Conservation (phyloP, 2,113 vertebrate species). For the Myotis brandtii region DNA sequence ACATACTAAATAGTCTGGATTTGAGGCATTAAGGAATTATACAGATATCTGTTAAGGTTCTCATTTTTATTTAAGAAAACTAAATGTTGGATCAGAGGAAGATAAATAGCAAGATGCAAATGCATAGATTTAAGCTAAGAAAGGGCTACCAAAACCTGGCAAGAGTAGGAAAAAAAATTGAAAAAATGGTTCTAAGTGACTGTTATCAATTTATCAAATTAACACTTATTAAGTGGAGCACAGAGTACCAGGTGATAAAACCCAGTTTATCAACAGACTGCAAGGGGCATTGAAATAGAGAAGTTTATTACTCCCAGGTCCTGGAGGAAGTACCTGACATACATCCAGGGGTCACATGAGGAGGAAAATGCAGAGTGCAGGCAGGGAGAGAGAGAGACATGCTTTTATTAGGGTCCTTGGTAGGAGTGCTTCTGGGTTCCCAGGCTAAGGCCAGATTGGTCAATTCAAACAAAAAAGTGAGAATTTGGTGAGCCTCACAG, state of each 20-base stretch:
- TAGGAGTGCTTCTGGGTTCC: neutral
- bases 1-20: neutral
- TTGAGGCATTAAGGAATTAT: neutral
- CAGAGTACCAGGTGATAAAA: neutral
- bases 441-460: neutral
- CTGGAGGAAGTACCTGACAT: neutral
- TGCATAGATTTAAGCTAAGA: neutral
- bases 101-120: neutral
- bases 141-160: neutral
- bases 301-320: neutral
- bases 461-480: neutral
- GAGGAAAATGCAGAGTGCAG: neutral
- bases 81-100: neutral
- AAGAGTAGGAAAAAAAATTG: neutral
- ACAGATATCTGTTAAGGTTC: neutral
- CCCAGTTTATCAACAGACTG: neutral
- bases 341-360: neutral
- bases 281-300: neutral
- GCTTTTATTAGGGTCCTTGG: neutral
- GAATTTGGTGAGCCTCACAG: neutral
- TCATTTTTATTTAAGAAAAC: conserved; percentile 22
- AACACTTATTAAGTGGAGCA: neutral
- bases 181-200: neutral
- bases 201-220: neutral
- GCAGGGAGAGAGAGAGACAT: neutral